Base-by-base conservation (phyloP, 2,113 vertebrate species). In the Bambusicola thoracicus region DNA sequence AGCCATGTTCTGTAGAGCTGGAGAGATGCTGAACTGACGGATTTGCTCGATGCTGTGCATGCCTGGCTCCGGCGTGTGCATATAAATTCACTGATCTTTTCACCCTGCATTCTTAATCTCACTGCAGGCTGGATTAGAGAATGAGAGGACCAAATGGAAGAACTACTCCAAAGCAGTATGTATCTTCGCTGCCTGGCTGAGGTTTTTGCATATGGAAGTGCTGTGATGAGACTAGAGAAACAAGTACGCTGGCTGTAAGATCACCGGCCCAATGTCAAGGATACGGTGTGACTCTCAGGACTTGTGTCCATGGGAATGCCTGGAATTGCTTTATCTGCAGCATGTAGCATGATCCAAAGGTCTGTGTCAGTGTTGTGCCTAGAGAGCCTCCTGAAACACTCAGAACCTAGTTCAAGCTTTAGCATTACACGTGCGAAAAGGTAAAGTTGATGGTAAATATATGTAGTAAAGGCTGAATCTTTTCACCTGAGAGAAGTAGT, bases 101-200 rank as follows among this genome's bases (percentile, higher is more conserved):
- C 81, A 56, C 77, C 89, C 74, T 55, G 2, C 55, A 0, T 94
- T 95, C 92, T 93, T 91, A 75, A 91, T 73, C 36, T 73, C 17
- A 77, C 95, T 91, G 66, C 97, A 98, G 97, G 96, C 96, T 78
- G 86, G 88, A 66, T 94, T 94, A 43, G 95, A 94, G 68, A 98
- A 96, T 90, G 98, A 98, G 96, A 98, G 98, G 96, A 87, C 89
- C 91, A 98, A 97, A 97, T 98, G 98, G 96, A 98, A 98, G 94
- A 97, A 81, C 88, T 92, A 94, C 87, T 97, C 97, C 70, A 97
- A 73, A 97, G 97, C 97, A 49, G 98, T 98, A 98, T 81, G 90
- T 87, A 65, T 92, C 61, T 67, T 32, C 6, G 55, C 27, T 87
- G 13, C 58, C 59, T 48, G 36, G 55, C 55, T 62, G 72, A 80